These are phyloP conservation scores for Mimumesa dahlbomi DNA, from an alignment of 2,888 invertebrate species.

Conservation along the genomic window DNA sequence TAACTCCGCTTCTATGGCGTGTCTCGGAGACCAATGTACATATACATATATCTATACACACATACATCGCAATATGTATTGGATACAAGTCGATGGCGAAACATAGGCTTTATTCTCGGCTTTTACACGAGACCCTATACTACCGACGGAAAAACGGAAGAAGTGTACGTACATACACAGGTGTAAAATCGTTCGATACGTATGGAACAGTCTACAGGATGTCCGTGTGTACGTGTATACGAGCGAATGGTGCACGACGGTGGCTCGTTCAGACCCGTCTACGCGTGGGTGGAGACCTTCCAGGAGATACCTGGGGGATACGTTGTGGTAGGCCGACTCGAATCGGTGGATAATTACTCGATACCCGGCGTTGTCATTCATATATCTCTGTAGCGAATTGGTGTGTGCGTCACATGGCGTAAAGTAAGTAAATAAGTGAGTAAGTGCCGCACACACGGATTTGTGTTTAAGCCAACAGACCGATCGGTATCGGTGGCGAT, in stretches of 20 bases:
- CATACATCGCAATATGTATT: constrained; percentile 26
- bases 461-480: constrained; percentile 18
- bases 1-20: constrained; percentile 50
- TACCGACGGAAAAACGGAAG: constrained; percentile 26
- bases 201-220: not conserved
- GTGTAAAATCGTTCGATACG: constrained; percentile 5
- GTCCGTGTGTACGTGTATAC: not conserved
- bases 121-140: constrained; percentile 39
- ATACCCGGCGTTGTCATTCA: constrained; percentile 42
- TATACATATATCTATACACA: too few species aligned
- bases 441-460: constrained; percentile 22
- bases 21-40: constrained; percentile 38
- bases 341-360: constrained; percentile 58
- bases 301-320: constrained; percentile 36
- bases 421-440: constrained; percentile 25
- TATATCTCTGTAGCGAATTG: constrained; percentile 48
- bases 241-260: constrained; percentile 11
- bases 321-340: constrained; percentile 44
- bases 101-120: constrained; percentile 48
- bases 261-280: constrained; percentile 26
- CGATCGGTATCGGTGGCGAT: constrained; percentile 62
- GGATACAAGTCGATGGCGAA: constrained; percentile 50
- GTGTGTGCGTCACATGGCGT: constrained; percentile 34
- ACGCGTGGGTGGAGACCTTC: constrained; percentile 51
- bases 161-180: constrained; percentile 8